Base-by-base conservation (phyloP, 2,113 vertebrate species). In the Aptenodytes forsteri region DNA sequence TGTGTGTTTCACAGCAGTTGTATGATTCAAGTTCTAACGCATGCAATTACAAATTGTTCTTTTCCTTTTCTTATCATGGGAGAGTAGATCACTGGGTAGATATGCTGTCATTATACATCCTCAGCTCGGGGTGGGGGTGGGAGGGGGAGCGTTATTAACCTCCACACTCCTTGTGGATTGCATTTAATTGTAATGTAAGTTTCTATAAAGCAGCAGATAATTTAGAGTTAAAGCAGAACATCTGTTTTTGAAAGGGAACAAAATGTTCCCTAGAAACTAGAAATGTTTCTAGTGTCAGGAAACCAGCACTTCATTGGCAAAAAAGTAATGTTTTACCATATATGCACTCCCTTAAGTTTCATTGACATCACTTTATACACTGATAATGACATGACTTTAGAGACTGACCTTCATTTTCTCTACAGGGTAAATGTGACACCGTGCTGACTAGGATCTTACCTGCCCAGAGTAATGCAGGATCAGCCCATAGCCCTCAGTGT, bases 41-140 rank as follows among this genome's bases (percentile, higher is more conserved):
- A 54, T 59, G 26, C 62, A 29, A 42, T 81, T 47, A 73, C 26
- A 83, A 75, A 96, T 92, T 0, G 7, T 66, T 96, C 73, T 89
- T 87, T 92, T 93, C 86, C 65, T 93, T 94, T 77, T 73, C 83
- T 94, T 94, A 70, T 83, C 91, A 26, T 6, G 76, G 32, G 36
- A 85, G 44, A 79, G 46, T 23, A 69, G 44, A 87, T 93, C 66
- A 70, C 46, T 54, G 81, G 36, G 29, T 65, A 85, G 96, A 89
- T 94, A 86, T 4, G 34, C 44, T 61, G 70, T 42, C 71, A 65
- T 70, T 83, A 36, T 11, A 42, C 9, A 30, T 25, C 25, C 44
- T 16, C 32, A 5, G 1, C 20, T 75, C 5, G 6, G 9, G 17
- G 32, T 6, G 10, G 18, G 29, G 13, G 8, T 19, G 30, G 9